A percentile compares a stretch with the other conserved stretches of the same genome.
Evolutionary conservation across 2,113 vertebrate genomes (phyloP).

Genomic region (Emydocephalus ijimae): DNA sequence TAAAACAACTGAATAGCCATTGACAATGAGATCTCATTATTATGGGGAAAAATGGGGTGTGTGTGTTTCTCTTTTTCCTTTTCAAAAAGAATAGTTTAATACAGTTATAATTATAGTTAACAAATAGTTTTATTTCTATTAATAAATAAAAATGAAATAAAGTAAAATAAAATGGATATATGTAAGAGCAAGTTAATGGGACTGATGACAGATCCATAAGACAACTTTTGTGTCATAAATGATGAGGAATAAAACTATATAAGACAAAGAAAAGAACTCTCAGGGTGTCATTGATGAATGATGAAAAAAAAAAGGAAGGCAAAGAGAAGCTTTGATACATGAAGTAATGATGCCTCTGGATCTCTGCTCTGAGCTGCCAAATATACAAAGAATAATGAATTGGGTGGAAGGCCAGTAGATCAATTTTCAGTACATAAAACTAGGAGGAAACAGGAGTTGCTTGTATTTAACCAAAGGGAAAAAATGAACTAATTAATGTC

Average conservation of each 20-base stretch:
- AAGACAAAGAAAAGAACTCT: not conserved
- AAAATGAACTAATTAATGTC: not conserved
- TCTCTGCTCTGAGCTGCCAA: constrained; percentile 8
- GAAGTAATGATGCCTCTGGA: not conserved
- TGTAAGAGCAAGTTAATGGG: constrained; percentile 31
- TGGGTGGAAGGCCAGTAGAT: not conserved
- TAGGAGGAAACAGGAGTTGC: not conserved
- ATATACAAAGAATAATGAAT: constrained; percentile 1
- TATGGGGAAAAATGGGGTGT: not conserved
- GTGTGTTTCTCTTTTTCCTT: not conserved
- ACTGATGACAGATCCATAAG: constrained; percentile 18
- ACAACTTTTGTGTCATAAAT: constrained; percentile 31
- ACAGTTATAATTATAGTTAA: not conserved
- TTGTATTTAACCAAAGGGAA: not conserved
- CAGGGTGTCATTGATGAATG: constrained; percentile 14
- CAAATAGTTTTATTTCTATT: constrained; percentile 10
- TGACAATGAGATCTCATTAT: not conserved
- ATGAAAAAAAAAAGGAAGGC: constrained; percentile 17
- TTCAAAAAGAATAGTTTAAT: not conserved
- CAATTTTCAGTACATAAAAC: not conserved
- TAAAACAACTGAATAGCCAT: not conserved
- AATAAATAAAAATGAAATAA: constrained; percentile 30
- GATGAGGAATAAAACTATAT: constrained; percentile 14
- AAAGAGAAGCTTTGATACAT: not conserved
- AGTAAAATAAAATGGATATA: not conserved